phyloP scores from a whole-genome alignment of 1,140 invertebrate species.

The Ctenoplectra terminalis region DNA sequence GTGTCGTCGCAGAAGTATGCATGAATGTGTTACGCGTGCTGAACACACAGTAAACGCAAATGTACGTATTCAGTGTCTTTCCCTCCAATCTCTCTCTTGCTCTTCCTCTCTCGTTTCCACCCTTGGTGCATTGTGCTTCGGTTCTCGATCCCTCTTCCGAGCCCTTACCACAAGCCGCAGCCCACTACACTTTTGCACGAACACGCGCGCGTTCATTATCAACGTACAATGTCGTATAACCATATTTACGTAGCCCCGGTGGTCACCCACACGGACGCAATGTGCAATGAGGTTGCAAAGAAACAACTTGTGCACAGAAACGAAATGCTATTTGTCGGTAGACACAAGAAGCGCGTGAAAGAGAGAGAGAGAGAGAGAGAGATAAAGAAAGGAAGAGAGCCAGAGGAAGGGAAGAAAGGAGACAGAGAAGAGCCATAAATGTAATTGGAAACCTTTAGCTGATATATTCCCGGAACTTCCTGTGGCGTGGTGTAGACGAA shows the following conservation, averaged over 20 bases:
- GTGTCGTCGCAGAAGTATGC: constrained; percentile 54
- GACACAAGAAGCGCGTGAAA: constrained; percentile 9
- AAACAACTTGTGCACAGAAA: constrained; percentile 64
- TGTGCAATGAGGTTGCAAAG: constrained; percentile 58
- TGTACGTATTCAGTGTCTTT: constrained; percentile 35
- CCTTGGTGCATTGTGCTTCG: constrained; percentile 46
- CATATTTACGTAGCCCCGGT: constrained; percentile 58
- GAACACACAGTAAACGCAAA: constrained; percentile 32
- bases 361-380: not conserved
- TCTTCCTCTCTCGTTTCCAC: constrained; percentile 22
- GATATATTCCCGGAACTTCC: constrained; percentile 51
- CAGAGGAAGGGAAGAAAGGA: constrained; percentile 11
- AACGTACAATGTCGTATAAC: constrained; percentile 56
- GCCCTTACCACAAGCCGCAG: constrained; percentile 65
- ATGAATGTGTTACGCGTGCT: constrained; percentile 46
- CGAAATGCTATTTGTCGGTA: constrained; percentile 66
- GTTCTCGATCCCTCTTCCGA: constrained; percentile 52
- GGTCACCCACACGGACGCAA: constrained; percentile 48
- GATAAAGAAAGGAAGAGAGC: constrained; percentile 14
- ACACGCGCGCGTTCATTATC: constrained; percentile 63
- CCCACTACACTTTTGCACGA: constrained; percentile 64
- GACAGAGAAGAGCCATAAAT: constrained; percentile 52
- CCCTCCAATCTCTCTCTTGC: not conserved
- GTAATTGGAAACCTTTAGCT: constrained; percentile 64
- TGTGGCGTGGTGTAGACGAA: not conserved